Base-by-base conservation (phyloP, 1,140 invertebrate species). In the Zaprionus ghesquierei region DNA sequence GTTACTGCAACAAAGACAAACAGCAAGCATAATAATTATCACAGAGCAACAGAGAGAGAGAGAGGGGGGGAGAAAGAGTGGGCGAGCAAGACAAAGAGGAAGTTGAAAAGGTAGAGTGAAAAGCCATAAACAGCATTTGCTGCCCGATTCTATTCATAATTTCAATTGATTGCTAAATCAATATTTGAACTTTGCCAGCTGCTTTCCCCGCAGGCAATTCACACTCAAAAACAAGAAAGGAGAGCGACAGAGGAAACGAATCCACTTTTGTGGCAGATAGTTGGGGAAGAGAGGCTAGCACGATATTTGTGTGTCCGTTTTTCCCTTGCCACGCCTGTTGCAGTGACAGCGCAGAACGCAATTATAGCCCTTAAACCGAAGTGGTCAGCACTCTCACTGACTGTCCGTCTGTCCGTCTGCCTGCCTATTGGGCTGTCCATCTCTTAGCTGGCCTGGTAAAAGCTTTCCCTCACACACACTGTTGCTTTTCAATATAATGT, bases 111-210 rank as follows among this genome's bases (percentile, higher is more conserved):
- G 27, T 9, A 8, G 50, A 53, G 56, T 10, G 29, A 9, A 56
- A n/a, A 35, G 31, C 55, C 53, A 59, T 55, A 69, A 46, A 53
- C 49, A 78, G 50, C 27, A 63, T 71, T 71, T 74, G 58, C 22
- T 35, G 38, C 33, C 53, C 62, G 60, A 72, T 79, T 65, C 51
- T 77, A 77, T 75, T 66, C 65, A 79, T 79, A 69, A 70, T 69
- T 73, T 69, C 65, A 73, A 53, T 59, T 82, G 73, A 77, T 77
- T 77, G 60, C 54, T 62, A 79, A 75, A 80, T 82, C 70, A 82
- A 87, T 87, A 89, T 80, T 70, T 77, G 51, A 65, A 68, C 75
- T 70, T 69, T 44, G 73, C 33, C 69, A 70, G 75, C 58, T 63
- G 61, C 49, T 66, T 31, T 18, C 20, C 59, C 59, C 70, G 20